Base-by-base conservation (phyloP, 2,888 invertebrate genomes). In the Terebella lapidaria region DNA sequence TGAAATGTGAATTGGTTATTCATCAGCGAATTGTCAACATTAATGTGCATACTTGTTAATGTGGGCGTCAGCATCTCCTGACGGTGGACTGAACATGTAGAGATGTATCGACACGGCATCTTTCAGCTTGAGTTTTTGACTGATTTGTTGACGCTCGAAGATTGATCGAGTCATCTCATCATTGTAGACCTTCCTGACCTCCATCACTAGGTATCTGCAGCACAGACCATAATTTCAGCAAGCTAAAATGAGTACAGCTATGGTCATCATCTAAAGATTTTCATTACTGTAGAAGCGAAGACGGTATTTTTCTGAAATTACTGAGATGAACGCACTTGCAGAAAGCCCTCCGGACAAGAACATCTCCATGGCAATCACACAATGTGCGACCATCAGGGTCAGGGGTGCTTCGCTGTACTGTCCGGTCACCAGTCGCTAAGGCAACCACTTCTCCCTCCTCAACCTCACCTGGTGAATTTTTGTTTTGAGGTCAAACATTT, bases 391-490 rank as follows among this genome's bases (percentile, higher is more conserved):
- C 80, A 63, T 75, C 73, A 3, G 57, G 55, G 3, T 64, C 70
- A 2, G 77, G 55, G 25, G 65, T 60, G 4, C 70, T 70, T 30
- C 70, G 67, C n/a, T n/a, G n/a, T 20, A 77, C 55, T 60, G 71
- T 70, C 3, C 65, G 62, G 58, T 72, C 71, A 1, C 79, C 81
- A 15, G 78, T 78, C 30, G 78, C 81, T 54, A 81, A 60, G 30
- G 80, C 76, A 42, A 81, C 77, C 28, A 81, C 75, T 59, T 74
- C 71, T 2, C 77, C 78, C 25, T 62, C 57, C 47, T 73, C 71
- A 20, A 71, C 68, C 4, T 47, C 27, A 30, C 49, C 65, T 66
- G 58, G n/a, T n/a, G n/a, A n/a, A n/a, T n/a, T n/a, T n/a, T n/a
- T n/a, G n/a, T n/a, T n/a, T n/a, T n/a, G n/a, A n/a, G n/a, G n/a